Evolutionary conservation across 2,113 vertebrate species (phyloP).

Genomic region (Clarias magur): DNA sequence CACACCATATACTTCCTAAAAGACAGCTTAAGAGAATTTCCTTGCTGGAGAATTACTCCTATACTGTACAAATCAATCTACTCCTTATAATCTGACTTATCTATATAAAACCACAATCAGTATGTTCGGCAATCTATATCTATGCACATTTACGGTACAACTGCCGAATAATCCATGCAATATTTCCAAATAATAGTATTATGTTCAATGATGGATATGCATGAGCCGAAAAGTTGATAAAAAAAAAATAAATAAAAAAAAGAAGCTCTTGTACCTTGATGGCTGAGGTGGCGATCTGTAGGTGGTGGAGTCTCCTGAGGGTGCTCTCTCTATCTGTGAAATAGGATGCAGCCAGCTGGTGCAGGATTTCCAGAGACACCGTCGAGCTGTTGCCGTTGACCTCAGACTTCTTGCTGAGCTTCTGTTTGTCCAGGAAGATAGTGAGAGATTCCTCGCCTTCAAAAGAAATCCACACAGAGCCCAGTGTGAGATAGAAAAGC

Average conservation of each 20-base stretch:
- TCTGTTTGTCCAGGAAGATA: slow-evolving; percentile 97
- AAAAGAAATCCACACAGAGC: slow-evolving; percentile 36
- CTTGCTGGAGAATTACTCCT: not conserved
- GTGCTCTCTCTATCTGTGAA: slow-evolving; percentile 97
- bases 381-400: slow-evolving; percentile 82
- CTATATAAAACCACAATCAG: not conserved
- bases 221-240: not conserved
- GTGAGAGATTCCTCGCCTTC: slow-evolving; percentile 95
- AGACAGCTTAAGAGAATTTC: not conserved
- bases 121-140: not conserved
- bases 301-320: slow-evolving; percentile 89
- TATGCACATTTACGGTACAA: not conserved
- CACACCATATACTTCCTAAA: not conserved
- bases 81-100: not conserved
- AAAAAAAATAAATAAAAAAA: not conserved
- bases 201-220: not conserved
- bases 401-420: slow-evolving; percentile 87
- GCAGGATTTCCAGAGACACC: slow-evolving; percentile 91
- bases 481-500: slow-evolving; percentile 3
- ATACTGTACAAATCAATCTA: not conserved
- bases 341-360: slow-evolving; percentile 96
- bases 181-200: not conserved
- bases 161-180: not conserved
- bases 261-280: slow-evolving; percentile 82
- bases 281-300: slow-evolving; percentile 94